Conservation (phyloP, 1,140 invertebrate species). For the Solenopsis invicta region DNA sequence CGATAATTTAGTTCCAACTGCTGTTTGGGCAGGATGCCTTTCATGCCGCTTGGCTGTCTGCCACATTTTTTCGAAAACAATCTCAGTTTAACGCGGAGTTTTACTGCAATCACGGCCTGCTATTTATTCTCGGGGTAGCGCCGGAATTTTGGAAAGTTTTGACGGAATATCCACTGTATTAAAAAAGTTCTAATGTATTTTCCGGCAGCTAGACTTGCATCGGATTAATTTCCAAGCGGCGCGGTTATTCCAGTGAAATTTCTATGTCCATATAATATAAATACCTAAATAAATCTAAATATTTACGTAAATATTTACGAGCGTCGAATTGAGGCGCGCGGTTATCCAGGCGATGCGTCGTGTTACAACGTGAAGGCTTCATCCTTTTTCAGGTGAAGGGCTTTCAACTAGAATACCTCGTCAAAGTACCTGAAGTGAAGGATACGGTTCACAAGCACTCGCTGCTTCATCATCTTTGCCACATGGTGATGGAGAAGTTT, state of each 20-base stretch:
- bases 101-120: conserved; percentile 33
- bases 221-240: conserved; percentile 3
- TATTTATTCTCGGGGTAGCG: conserved; percentile 23
- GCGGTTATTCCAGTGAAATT: conserved; percentile 5
- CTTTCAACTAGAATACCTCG: conserved; percentile 98
- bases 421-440: conserved; percentile 99
- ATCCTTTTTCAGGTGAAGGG: conserved; percentile 92
- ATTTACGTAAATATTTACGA: conserved; percentile 3
- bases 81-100: conserved; percentile 47
- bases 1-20: conserved; percentile 72
- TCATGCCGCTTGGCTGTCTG: conserved; percentile 39
- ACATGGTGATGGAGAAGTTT: conserved; percentile 98
- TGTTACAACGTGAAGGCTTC: conserved; percentile 29
- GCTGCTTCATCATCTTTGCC: conserved; percentile 98
- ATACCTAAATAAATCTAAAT: conserved; percentile 34
- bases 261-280: neutral
- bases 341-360: conserved; percentile 28
- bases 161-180: conserved; percentile 26
- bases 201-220: neutral
- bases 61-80: conserved; percentile 56
- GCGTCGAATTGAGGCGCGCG: conserved; percentile 39
- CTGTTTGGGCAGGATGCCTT: neutral
- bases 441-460: conserved; percentile 99
- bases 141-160: conserved; percentile 28
- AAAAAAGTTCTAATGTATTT: conserved; percentile 24